phyloP scores from a whole-genome alignment of 2,113 vertebrate species.

The Pteropus alecto region DNA sequence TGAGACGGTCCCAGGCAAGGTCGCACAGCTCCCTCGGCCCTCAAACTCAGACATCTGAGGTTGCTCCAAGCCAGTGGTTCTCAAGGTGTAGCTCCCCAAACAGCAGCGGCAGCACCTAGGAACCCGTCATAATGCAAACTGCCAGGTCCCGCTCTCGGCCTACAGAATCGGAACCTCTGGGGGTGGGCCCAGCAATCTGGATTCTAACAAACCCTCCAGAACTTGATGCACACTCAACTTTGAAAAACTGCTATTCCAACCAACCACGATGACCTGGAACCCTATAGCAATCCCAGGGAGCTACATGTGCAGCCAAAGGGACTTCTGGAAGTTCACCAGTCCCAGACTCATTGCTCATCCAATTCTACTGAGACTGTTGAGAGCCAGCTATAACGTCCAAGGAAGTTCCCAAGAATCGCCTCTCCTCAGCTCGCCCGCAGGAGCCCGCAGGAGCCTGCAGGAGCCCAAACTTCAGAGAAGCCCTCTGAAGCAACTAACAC shows the following conservation, averaged over 20 bases:
- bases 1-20: not conserved
- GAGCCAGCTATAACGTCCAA: not conserved
- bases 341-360: not conserved
- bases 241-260: not conserved
- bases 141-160: not conserved
- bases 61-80: not conserved
- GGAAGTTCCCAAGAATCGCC: not conserved
- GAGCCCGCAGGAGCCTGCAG: not conserved
- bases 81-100: not conserved
- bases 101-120: not conserved
- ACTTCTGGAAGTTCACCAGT: not conserved
- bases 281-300: not conserved
- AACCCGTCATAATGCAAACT: not conserved
- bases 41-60: not conserved
- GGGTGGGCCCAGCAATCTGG: not conserved
- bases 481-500: not conserved
- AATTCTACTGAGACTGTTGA: not conserved
- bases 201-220: not conserved
- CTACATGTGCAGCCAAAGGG: not conserved
- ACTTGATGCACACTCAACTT: not conserved
- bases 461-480: not conserved
- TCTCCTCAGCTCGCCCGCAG: not conserved
- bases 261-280: not conserved
- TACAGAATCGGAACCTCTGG: not conserved
- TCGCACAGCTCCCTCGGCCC: not conserved